Conservation (phyloP, 2,113 vertebrate genomes). For the Chunga burmeisteri region DNA sequence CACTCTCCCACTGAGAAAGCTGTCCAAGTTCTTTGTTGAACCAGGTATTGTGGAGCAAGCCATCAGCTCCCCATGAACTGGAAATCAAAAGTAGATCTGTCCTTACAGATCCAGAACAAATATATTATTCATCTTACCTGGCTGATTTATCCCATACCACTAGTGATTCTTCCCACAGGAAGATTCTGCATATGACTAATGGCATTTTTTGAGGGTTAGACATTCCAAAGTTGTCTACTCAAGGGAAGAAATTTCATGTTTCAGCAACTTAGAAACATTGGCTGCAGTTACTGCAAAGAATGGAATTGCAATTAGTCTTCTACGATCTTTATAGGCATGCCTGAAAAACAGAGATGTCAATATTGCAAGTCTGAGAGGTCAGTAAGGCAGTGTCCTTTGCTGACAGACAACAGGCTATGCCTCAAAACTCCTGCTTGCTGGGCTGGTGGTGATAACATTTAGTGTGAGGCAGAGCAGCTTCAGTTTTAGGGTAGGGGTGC, state of each 20-base stretch:
- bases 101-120: background rate
- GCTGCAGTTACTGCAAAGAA: constrained; percentile 29
- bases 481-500: constrained; percentile 30
- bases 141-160: background rate
- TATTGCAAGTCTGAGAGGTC: background rate
- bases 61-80: background rate
- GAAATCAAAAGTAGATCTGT: background rate
- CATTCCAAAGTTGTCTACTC: constrained; percentile 25
- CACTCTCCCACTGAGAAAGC: background rate
- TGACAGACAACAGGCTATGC: constrained; percentile 35
- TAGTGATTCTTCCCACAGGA: constrained; percentile 22
- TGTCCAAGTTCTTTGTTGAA: background rate
- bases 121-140: background rate
- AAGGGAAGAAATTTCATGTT: constrained; percentile 45
- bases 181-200: constrained; percentile 6
- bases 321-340: background rate
- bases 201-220: constrained; percentile 46
- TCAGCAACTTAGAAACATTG: constrained; percentile 13
- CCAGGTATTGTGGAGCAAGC: background rate
- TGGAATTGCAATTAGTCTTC: constrained; percentile 26
- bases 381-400: background rate
- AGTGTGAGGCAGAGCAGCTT: constrained; percentile 14
- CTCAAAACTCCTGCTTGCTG: background rate
- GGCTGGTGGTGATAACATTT: constrained; percentile 13
- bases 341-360: constrained; percentile 32